Evolutionary conservation across 2,888 invertebrate genomes (phyloP).

Genomic region (Clostera curtula): DNA sequence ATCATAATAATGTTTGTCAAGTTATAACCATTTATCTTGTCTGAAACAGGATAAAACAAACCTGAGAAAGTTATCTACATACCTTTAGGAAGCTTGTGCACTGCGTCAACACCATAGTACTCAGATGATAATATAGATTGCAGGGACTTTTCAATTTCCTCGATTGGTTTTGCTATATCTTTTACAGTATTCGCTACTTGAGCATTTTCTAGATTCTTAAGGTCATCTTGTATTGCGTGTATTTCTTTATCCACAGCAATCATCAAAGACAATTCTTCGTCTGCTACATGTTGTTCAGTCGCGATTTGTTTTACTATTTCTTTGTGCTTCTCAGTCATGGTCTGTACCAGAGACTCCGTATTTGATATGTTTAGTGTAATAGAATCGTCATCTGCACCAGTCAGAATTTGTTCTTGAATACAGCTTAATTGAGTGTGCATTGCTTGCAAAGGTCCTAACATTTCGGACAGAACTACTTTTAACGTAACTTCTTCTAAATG

Average conservation of each 20-base stretch:
- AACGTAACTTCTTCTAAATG: constrained; percentile 30
- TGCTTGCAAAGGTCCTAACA: constrained; percentile 44
- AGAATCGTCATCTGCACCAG: constrained; percentile 38
- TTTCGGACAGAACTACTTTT: constrained; percentile 38
- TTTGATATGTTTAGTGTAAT: constrained; percentile 42
- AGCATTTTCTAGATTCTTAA: constrained; percentile 41
- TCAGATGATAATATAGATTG: constrained; percentile 31
- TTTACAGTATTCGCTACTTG: constrained; percentile 28
- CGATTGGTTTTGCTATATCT: constrained; percentile 37
- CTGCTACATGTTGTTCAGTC: constrained; percentile 28
- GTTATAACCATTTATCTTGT: not conserved
- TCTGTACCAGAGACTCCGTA: constrained; percentile 50
- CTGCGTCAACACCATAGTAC: constrained; percentile 15
- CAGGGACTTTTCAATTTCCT: constrained; percentile 42
- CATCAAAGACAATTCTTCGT: constrained; percentile 39
- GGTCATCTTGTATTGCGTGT: constrained; percentile 42
- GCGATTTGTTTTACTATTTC: constrained; percentile 44
- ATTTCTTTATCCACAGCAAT: constrained; percentile 50
- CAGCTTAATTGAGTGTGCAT: constrained; percentile 44
- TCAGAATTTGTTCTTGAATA: constrained; percentile 46
- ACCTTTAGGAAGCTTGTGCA: constrained; percentile 36
- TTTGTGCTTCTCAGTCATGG: constrained; percentile 49
- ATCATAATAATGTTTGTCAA: not conserved
- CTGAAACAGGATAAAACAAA: not conserved
- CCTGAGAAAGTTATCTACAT: no score